Conservation (phyloP, 2,797 vertebrate genomes). For the Phoxinus dragarum region DNA sequence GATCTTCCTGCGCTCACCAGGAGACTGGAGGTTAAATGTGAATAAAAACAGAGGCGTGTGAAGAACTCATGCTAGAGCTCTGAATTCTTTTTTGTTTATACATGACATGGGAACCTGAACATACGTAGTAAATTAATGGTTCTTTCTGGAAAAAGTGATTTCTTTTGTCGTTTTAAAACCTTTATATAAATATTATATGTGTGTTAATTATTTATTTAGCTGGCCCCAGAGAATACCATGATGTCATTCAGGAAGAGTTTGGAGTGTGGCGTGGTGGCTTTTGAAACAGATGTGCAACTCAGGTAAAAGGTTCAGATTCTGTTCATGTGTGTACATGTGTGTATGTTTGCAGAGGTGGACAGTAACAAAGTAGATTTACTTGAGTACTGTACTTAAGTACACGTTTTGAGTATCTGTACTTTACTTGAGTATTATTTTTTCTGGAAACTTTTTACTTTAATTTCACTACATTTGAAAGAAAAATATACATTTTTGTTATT, state of each 20-base stretch:
- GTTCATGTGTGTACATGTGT: not conserved
- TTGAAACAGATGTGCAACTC: conserved; percentile 93
- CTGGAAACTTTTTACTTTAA: too few species aligned
- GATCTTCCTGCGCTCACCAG: not conserved
- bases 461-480: too few species aligned
- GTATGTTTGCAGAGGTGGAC: not conserved
- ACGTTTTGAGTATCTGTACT: too few species aligned
- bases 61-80: not conserved
- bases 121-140: not conserved
- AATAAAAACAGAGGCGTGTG: conserved; percentile 14
- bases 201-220: conserved; percentile 72
- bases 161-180: conserved; percentile 38
- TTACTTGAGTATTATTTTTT: too few species aligned
- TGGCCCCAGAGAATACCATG: conserved; percentile 95
- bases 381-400: too few species aligned
- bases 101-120: not conserved
- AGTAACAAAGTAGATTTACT: too few species aligned
- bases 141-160: not conserved
- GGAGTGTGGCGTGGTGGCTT: conserved; percentile 80
- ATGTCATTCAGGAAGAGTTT: conserved; percentile 89
- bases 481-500: too few species aligned
- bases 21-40: conserved; percentile 7
- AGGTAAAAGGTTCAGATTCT: conserved; percentile 78
- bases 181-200: too few species aligned
- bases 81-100: not conserved